Conservation (phyloP, 2,888 invertebrate genomes). For the Orchesellides sinensis region DNA sequence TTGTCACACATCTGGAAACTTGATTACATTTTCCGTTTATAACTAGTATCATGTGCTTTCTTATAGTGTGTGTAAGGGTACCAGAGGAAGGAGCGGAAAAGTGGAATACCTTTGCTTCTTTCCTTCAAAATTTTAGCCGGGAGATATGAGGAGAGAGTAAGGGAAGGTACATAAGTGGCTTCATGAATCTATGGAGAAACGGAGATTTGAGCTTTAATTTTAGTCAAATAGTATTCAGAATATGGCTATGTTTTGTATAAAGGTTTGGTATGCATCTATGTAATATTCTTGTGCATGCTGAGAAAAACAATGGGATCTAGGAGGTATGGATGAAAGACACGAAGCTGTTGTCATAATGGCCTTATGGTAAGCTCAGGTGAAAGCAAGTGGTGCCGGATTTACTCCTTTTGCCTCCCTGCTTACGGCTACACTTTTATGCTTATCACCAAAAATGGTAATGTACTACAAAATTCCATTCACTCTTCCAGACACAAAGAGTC, state of each 20-base stretch:
- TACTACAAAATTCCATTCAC: background rate
- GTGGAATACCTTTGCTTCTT: background rate
- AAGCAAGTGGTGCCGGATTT: constrained; percentile 14
- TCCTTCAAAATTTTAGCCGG: background rate
- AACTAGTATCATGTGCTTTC: background rate
- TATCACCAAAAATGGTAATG: background rate
- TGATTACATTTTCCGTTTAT: background rate
- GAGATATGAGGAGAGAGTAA: background rate
- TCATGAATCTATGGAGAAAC: too few species aligned
- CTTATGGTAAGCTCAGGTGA: constrained; percentile 15
- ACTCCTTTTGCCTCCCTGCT: background rate
- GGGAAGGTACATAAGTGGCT: background rate
- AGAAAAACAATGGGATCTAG: background rate
- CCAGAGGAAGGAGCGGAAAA: background rate
- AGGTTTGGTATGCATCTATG: background rate
- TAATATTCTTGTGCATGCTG: background rate
- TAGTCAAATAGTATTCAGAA: too few species aligned
- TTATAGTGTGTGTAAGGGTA: too few species aligned
- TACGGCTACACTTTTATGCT: background rate
- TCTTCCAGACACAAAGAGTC: background rate
- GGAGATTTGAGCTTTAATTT: too few species aligned
- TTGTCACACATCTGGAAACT: background rate
- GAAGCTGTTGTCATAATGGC: background rate
- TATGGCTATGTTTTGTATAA: background rate
- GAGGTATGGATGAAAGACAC: background rate